Percentiles rank a stretch among this genome's conserved stretches.
Evolutionary conservation across 2,113 vertebrate species (phyloP).

Genomic region (Proterorhinus semilunaris): DNA sequence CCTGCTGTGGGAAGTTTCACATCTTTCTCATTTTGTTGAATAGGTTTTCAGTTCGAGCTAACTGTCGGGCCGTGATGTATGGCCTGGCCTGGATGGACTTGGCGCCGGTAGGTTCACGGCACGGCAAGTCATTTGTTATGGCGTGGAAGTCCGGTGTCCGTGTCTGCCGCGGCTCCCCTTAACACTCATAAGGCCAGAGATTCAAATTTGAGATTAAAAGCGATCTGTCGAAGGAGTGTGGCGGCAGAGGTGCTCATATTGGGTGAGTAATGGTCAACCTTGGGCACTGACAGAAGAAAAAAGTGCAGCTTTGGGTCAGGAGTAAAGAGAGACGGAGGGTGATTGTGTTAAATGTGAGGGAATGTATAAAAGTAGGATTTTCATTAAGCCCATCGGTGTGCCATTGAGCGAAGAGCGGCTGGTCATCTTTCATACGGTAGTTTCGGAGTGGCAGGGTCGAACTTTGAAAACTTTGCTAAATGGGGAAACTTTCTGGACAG

Average conservation of each 20-base stretch:
- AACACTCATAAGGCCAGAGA: constrained; percentile 23
- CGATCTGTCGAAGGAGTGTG: constrained; percentile 15
- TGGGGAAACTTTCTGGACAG: background rate
- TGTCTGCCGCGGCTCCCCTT: constrained; percentile 15
- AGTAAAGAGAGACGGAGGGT: background rate
- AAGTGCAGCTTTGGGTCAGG: background rate
- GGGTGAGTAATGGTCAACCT: constrained; percentile 19
- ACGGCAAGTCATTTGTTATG: constrained; percentile 31
- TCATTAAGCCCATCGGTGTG: background rate
- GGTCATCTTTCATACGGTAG: background rate
- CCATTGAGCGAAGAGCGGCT: background rate
- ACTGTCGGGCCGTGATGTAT: constrained; percentile 39
- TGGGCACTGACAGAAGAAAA: constrained; percentile 15
- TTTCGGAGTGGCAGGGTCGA: background rate
- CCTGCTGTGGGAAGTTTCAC: constrained; percentile 4
- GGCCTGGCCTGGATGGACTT: constrained; percentile 14
- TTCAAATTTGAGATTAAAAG: constrained; percentile 39
- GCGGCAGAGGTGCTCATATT: constrained; percentile 13
- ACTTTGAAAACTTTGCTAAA: background rate
- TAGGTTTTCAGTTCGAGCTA: constrained; percentile 35
- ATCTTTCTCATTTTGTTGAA: constrained; percentile 19
- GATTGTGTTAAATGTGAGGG: background rate
- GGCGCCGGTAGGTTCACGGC: constrained; percentile 24
- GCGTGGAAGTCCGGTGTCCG: constrained; percentile 16
- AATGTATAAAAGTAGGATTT: background rate